Evolutionary conservation across 2,888 invertebrate species (phyloP), one percentile per base, ranked within the genome.

Genomic region (Tetrapedia diversipes): DNA sequence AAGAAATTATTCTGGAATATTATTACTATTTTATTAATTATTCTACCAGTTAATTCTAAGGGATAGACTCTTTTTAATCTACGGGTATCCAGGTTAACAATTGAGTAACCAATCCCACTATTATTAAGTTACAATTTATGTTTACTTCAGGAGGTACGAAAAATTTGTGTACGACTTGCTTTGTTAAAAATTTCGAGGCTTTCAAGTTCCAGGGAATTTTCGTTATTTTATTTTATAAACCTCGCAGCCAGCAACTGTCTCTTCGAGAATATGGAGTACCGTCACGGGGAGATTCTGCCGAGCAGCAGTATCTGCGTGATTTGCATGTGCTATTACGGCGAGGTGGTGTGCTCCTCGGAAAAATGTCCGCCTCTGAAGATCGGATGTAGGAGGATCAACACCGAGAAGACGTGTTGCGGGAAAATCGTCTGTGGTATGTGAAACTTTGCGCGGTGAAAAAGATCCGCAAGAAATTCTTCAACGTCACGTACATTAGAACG

Each of bases 291-390:
- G 84, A 88, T 93, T 53, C 89, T 94, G 32, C 91, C 92, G 0
- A 93, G 93, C 49, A 91, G 92, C 37, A 92, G 92, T 71, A 92
- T 93, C 4, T 95, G 94, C 87, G 90, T 92, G 39, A 91, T 93
- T 32, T 95, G 95, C 85, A 92, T 93, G 51, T 95, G 94, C 83
- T 93, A 93, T 85, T 94, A 93, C 82, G 94, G 94, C 4, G 93
- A 93, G 81, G 92, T 94, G 37, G 92, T 93, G 0, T 95, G 94
- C 79, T 94, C 94, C 72, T 92, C 93, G 83, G 92, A 93, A 22
- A 93, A 93, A 80, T 95, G 94, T 87, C 92, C 94, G 8, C 90
- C 92, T 16, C 90, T 93, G 41, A 92, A 91, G 81, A 89, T 92
- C 47, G 93, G 93, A 16, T 94, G 94, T 82, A 89, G 91, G 41